Evolutionary conservation across 2,888 invertebrate species (phyloP), one percentile per base, ranked within the genome.

Genomic region (Dasysyrphus albostriatus): DNA sequence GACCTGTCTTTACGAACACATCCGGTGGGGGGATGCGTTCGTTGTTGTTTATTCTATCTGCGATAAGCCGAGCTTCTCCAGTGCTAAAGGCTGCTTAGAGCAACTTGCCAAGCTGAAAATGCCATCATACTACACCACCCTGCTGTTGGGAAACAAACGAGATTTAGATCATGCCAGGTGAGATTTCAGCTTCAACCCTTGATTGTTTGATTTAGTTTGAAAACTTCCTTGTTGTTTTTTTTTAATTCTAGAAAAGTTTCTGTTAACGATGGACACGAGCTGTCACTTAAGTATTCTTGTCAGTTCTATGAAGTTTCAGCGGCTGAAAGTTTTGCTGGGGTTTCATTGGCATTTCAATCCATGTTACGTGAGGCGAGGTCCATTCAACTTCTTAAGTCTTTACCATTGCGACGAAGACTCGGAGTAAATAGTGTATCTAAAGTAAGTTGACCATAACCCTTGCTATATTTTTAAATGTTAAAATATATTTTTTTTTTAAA

Each of bases 291-390:
- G 88, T 96, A 95, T 91, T 96, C 96, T 54, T 96, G 96, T 90
- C 96, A 96, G 92, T 97, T 97, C 93, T 96, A 96, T 93, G 97
- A 97, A 93, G 96, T 97, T 79, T 96, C 96, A 77, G 97, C 96
- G 12, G 97, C 97, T 42, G 97, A 97, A 92, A 96, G 96, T 89
- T 95, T 95, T 89, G 96, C 96, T 0, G 96, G 97, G 80, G 96
- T 97, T 0, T 96, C 96, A 47, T 93, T 96, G 77, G 96, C 96
- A 65, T 97, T 97, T 93, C 96, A 96, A 91, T 96, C 96, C 19
- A 93, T 96, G 78, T 93, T 96, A 61, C 93, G 96, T 59, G 96
- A 96, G 92, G 96, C 96, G n/a, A 93, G 96, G 72, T 95, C 96
- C n/a, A 94, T 96, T 0, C 96, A 96, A 88, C 92, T 96, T 47